Evolutionary conservation across 2,797 vertebrate genomes (phyloP).

Genomic region (Urosaurus nigricauda): DNA sequence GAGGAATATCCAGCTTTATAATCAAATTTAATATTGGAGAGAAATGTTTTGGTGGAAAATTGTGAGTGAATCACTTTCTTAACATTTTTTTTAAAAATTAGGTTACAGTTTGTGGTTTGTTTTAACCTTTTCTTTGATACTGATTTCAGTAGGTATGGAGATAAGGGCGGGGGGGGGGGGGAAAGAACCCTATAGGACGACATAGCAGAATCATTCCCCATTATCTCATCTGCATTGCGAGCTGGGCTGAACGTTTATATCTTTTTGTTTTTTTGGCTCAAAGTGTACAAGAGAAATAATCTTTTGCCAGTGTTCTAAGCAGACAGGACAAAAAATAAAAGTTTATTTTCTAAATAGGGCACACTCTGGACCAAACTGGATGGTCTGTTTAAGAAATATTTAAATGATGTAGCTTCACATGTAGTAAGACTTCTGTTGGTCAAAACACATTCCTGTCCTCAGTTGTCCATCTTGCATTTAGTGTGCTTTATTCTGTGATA

Average conservation of each 20-base stretch:
- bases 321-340: not conserved
- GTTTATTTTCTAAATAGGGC: not conserved
- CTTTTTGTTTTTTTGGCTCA: not conserved
- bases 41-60: not conserved
- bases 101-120: not conserved
- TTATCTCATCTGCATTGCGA: not conserved
- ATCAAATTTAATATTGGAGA: not conserved
- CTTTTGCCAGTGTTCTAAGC: not conserved
- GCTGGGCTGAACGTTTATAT: not conserved
- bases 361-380: too few relatives aligned
- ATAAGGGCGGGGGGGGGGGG: not conserved
- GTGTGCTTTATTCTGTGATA: too few relatives aligned
- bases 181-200: not conserved
- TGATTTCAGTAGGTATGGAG: not conserved
- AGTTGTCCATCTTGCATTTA: too few relatives aligned
- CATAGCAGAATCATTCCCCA: not conserved
- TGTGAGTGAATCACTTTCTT: not conserved
- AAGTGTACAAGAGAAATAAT: not conserved
- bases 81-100: not conserved
- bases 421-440: too few relatives aligned
- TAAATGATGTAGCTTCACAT: too few relatives aligned
- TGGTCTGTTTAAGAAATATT: too few relatives aligned
- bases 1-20: not conserved
- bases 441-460: too few relatives aligned
- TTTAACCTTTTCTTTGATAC: not conserved